phyloP scores from a whole-genome alignment of 2,113 vertebrate species.

The Lonchura striata region DNA sequence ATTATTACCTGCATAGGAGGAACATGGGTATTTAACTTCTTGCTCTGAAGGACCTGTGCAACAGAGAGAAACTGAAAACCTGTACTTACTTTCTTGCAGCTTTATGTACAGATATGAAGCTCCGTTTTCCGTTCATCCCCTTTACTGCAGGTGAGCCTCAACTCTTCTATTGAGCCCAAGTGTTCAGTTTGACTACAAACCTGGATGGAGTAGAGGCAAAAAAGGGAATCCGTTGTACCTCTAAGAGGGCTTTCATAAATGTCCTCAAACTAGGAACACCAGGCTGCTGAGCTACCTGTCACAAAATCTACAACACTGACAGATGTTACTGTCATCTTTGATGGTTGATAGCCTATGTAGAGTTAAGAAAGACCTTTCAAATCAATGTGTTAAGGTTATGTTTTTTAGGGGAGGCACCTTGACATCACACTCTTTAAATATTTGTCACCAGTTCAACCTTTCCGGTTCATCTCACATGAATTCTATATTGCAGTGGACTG shows the following conservation, averaged over 20 bases:
- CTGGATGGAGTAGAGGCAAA: not conserved
- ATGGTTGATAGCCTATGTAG: not conserved
- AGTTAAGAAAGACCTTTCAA: not conserved
- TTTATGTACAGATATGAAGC: not conserved
- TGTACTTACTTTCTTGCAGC: not conserved
- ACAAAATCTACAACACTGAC: not conserved
- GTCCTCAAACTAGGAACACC: not conserved
- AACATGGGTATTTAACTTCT: not conserved
- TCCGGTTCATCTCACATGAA: not conserved
- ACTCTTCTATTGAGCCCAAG: not conserved
- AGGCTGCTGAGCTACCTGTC: not conserved
- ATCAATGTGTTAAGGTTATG: not conserved
- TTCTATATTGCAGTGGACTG: not conserved
- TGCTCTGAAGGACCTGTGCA: not conserved
- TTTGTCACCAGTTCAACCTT: not conserved
- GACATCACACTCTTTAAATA: not conserved
- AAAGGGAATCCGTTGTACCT: not conserved
- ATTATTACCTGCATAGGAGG: not conserved
- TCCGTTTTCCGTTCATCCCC: not conserved
- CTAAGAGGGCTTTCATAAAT: not conserved
- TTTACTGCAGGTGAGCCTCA: not conserved
- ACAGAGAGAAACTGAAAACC: not conserved
- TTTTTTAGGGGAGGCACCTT: not conserved
- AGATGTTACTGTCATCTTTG: not conserved
- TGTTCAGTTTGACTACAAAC: not conserved